These are phyloP conservation scores for Vireo griseus DNA, from an alignment of 2,797 vertebrate species.

Conservation along the genomic window DNA sequence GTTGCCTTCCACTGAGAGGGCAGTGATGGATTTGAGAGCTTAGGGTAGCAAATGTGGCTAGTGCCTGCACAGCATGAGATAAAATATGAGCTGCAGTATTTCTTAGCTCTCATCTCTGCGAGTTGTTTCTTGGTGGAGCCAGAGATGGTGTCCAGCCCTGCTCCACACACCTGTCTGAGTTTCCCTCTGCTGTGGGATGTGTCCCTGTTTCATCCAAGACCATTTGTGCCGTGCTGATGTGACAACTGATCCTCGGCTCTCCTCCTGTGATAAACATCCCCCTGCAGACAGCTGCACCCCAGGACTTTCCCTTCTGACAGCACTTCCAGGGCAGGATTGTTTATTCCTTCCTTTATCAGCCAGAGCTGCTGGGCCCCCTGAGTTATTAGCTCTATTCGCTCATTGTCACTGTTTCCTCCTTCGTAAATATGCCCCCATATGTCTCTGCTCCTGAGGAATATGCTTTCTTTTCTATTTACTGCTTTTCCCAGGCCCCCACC, in stretches of 20 bases:
- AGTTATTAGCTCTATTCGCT: conserved; percentile 69
- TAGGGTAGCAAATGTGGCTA: background rate
- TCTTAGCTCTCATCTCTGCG: background rate
- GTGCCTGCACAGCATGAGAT: background rate
- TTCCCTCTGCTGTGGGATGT: background rate
- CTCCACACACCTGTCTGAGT: background rate
- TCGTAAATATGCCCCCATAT: conserved; percentile 61
- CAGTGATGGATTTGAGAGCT: background rate
- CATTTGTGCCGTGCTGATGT: background rate
- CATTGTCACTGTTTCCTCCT: conserved; percentile 63
- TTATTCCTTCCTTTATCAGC: conserved; percentile 63
- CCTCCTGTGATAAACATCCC: background rate
- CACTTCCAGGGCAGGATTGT: conserved; percentile 11
- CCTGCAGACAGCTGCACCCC: background rate
- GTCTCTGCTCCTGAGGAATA: conserved; percentile 60
- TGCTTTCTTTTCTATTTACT: conserved; percentile 69
- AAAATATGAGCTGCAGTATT: background rate
- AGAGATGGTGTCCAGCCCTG: background rate
- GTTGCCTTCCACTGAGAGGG: background rate
- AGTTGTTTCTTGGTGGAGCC: background rate
- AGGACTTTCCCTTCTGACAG: background rate
- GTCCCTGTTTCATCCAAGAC: background rate
- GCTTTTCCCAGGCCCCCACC: conserved; percentile 35
- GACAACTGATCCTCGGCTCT: background rate
- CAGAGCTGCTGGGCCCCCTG: conserved; percentile 41